These are phyloP conservation scores for Dissostichus mawsoni DNA, from an alignment of 2,113 vertebrate species.

Conservation along the genomic window DNA sequence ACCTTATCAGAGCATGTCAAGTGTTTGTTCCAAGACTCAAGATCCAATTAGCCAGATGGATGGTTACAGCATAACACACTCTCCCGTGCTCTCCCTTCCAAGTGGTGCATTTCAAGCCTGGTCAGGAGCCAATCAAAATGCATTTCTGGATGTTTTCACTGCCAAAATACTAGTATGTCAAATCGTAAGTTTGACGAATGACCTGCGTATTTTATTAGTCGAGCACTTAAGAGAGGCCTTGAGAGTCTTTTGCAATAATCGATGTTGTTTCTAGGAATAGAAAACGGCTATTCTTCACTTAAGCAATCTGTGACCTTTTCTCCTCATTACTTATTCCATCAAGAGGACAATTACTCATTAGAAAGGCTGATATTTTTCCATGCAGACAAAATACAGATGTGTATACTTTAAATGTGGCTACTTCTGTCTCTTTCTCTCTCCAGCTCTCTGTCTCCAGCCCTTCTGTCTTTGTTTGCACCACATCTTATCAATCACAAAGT, in stretches of 20 bases:
- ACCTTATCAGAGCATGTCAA: slow-evolving; percentile 76
- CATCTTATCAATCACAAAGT: slow-evolving; percentile 75
- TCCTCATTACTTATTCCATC: slow-evolving; percentile 70
- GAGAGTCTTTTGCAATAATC: slow-evolving; percentile 19
- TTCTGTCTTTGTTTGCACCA: slow-evolving; percentile 57
- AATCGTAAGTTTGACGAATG: slow-evolving; percentile 8
- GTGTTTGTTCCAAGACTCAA: slow-evolving; percentile 61
- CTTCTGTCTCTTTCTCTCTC: not conserved
- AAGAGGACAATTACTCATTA: slow-evolving; percentile 60
- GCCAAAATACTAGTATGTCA: not conserved
- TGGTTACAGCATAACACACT: slow-evolving; percentile 43
- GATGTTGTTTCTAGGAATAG: slow-evolving; percentile 14
- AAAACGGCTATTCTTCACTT: slow-evolving; percentile 36
- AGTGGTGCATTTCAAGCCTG: slow-evolving; percentile 1
- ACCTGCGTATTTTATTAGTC: slow-evolving; percentile 17
- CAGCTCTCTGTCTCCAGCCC: not conserved
- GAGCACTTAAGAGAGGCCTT: slow-evolving; percentile 5
- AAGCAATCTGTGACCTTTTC: slow-evolving; percentile 61
- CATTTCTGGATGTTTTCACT: not conserved
- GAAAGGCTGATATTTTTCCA: slow-evolving; percentile 37
- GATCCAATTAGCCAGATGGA: slow-evolving; percentile 77
- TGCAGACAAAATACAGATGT: slow-evolving; percentile 31
- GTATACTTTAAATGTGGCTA: slow-evolving; percentile 21
- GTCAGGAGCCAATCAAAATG: slow-evolving; percentile 1
- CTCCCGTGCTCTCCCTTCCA: slow-evolving; percentile 33